Conservation (phyloP, 2,797 vertebrate genomes). For the Ammospiza maritima region DNA sequence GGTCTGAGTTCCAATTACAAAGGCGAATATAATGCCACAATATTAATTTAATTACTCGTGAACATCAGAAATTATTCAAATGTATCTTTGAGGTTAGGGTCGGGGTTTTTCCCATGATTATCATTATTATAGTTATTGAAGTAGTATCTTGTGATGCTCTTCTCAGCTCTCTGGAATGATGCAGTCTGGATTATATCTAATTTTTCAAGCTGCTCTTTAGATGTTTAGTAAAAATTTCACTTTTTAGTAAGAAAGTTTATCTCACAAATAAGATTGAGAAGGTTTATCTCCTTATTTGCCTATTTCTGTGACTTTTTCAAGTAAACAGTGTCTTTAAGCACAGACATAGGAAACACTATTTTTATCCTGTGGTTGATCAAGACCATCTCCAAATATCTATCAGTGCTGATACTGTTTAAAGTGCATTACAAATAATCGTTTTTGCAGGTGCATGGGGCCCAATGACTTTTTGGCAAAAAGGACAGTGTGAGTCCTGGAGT, state of each 20-base stretch:
- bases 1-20: neutral
- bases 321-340: neutral
- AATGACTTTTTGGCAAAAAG: neutral
- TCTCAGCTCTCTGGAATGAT: neutral
- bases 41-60: neutral
- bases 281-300: neutral
- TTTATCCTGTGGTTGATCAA: neutral
- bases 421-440: neutral
- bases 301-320: neutral
- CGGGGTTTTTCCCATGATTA: neutral
- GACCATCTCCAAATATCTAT: neutral
- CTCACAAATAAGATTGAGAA: neutral
- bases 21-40: neutral
- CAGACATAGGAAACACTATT: neutral
- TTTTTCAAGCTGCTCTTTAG: neutral
- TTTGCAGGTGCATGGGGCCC: neutral
- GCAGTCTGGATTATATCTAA: neutral
- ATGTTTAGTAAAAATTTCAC: neutral
- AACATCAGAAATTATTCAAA: neutral
- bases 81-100: rapidly evolving
- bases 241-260: neutral
- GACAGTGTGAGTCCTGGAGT: neutral
- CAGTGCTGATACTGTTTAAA: neutral
- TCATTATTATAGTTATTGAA: neutral
- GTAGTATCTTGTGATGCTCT: neutral